Conservation (phyloP, 2,113 vertebrate species). For the Oenanthe oenanthe region DNA sequence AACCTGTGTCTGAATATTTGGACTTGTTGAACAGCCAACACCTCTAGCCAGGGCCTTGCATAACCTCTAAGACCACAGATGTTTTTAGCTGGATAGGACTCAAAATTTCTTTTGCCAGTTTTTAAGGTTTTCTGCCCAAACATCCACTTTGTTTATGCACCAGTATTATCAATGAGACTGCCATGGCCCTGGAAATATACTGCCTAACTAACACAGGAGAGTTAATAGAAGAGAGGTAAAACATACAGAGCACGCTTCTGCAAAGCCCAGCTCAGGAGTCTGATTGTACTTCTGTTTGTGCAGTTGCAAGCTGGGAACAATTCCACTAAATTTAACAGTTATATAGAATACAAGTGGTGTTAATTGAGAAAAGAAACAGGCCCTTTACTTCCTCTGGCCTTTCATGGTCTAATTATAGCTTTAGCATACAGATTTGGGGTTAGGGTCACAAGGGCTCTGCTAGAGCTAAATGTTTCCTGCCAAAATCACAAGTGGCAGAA, state of each 20-base stretch:
- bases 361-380: neutral
- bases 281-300: neutral
- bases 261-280: neutral
- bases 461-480: neutral
- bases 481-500: neutral
- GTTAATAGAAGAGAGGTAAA: neutral
- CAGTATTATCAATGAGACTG: neutral
- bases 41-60: conserved; percentile 35
- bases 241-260: neutral
- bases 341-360: neutral
- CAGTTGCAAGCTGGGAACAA: neutral
- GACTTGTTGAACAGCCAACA: conserved; percentile 12
- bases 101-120: neutral
- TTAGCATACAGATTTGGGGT: neutral
- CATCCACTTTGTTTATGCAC: neutral
- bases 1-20: conserved; percentile 37
- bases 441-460: neutral
- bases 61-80: conserved; percentile 31
- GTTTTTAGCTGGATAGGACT: conserved; percentile 34
- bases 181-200: neutral
- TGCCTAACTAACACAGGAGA: neutral
- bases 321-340: neutral
- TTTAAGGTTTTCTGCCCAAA: conserved; percentile 16
- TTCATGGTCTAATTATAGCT: neutral
- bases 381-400: neutral